These are phyloP conservation scores for Patiria pectinifera DNA, from an alignment of 53 echinoderm and acorn worm genomes.

Conservation along the genomic window DNA sequence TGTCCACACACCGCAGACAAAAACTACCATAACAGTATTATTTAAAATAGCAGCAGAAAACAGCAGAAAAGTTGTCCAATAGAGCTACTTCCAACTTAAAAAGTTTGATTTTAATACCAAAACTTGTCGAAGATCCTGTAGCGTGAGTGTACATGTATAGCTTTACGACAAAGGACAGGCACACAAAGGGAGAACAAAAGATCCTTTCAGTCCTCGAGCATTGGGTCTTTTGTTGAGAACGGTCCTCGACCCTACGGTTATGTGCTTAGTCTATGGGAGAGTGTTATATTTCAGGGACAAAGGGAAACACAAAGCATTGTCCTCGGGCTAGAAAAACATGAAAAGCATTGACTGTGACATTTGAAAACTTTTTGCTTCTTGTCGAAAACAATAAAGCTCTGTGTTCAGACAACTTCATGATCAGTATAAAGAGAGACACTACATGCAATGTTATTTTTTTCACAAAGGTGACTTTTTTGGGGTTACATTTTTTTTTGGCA, in stretches of 20 bases:
- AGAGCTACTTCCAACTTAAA: neutral
- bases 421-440: neutral
- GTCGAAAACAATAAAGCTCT: neutral
- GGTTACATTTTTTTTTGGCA: neutral
- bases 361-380: neutral
- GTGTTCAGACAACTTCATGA: neutral
- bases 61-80: neutral
- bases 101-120: neutral
- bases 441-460: neutral
- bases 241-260: no score
- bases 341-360: neutral
- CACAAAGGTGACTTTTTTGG: neutral
- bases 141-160: no score
- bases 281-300: no score
- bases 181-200: no score
- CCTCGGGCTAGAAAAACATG: no score
- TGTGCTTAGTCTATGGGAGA: no score
- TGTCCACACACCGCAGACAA: conserved; percentile 7
- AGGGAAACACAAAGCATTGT: no score
- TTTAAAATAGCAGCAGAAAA: neutral
- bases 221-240: no score
- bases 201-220: no score
- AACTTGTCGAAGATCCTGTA: no score
- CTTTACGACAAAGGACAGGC: no score
- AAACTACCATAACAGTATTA: conserved; percentile 33